A percentile compares a stretch with the other conserved stretches of the same genome.
Evolutionary conservation across 2,797 vertebrate genomes (phyloP).

Genomic region (Hipposideros larvatus): DNA sequence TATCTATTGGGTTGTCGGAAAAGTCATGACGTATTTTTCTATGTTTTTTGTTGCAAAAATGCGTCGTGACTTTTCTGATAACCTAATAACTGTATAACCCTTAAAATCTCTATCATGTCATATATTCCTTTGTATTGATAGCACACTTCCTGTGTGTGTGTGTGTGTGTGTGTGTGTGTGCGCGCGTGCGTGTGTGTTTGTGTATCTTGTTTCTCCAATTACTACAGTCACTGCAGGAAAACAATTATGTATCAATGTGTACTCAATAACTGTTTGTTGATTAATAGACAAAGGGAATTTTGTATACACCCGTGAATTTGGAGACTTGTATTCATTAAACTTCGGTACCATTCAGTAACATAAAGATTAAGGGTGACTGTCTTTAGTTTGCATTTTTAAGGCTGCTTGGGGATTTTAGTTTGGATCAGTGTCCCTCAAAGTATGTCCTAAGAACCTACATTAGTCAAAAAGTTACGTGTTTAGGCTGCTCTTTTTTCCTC

Average conservation of each 20-base stretch:
- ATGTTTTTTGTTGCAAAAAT: no score
- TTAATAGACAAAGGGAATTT: background rate
- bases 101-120: background rate
- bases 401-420: background rate
- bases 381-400: constrained; percentile 5
- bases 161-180: background rate
- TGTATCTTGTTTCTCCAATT: background rate
- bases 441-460: background rate
- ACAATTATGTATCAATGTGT: background rate
- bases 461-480: background rate
- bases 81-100: background rate
- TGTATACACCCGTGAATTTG: background rate
- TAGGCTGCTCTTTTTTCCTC: background rate
- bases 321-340: background rate
- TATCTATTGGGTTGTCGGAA: background rate
- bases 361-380: background rate
- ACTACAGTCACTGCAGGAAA: background rate
- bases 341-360: background rate
- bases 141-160: background rate
- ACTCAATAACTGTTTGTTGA: background rate
- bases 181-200: background rate
- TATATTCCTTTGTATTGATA: background rate
- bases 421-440: background rate
- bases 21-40: no score
- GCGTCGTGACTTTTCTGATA: no score